Evolutionary conservation across 2,113 vertebrate species (phyloP).

Genomic region (Trematomus loennbergii): DNA sequence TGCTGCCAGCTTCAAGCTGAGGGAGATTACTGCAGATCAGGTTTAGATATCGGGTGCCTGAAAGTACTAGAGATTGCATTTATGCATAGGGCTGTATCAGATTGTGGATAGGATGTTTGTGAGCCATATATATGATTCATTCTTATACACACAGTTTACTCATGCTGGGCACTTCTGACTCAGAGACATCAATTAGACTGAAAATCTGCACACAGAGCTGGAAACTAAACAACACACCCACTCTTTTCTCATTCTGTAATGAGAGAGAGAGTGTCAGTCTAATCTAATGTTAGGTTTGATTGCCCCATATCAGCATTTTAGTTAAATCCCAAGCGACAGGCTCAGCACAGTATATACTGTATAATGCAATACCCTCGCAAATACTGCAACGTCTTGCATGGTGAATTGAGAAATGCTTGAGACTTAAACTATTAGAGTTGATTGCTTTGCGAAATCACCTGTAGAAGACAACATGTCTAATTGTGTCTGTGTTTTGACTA

Average conservation of each 20-base stretch:
- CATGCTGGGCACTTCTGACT: conserved; percentile 54
- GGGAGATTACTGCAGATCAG: conserved; percentile 25
- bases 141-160: conserved; percentile 31
- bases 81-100: neutral
- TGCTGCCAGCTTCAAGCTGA: conserved; percentile 27
- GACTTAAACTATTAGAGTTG: neutral
- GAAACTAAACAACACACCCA: conserved; percentile 59
- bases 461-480: neutral
- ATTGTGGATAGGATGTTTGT: conserved; percentile 41
- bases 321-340: conserved; percentile 9
- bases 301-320: conserved; percentile 16
- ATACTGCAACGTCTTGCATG: no score
- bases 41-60: conserved; percentile 33
- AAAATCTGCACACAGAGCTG: conserved; percentile 40
- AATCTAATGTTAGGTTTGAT: conserved; percentile 34
- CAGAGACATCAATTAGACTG: conserved; percentile 53
- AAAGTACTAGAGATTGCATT: neutral
- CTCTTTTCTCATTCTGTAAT: conserved; percentile 45
- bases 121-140: conserved; percentile 39
- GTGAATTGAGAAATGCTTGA: neutral
- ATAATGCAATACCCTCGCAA: neutral
- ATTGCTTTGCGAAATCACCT: neutral
- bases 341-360: neutral
- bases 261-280: conserved; percentile 33
- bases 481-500: neutral